These are phyloP conservation scores for Corythoichthys intestinalis DNA, from an alignment of 2,113 vertebrate genomes.

Conservation along the genomic window DNA sequence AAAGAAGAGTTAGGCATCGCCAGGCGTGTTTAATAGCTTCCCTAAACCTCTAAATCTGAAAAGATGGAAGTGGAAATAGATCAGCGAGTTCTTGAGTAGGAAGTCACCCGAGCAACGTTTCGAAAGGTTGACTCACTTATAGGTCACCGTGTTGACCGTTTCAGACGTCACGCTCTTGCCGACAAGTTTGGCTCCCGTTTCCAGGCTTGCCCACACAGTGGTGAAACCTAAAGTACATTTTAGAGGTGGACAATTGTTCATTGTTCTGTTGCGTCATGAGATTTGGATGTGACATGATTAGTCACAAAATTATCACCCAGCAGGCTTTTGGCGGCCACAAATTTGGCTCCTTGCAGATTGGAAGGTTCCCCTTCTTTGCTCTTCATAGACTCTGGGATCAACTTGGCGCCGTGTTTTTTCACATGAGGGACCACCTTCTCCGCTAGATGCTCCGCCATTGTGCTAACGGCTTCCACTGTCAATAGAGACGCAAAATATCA, in stretches of 20 bases:
- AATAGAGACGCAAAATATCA: slow-evolving; percentile 9
- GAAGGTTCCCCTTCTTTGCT: slow-evolving; percentile 79
- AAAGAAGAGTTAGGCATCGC: neutral
- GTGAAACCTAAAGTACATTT: slow-evolving; percentile 77
- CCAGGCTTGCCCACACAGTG: slow-evolving; percentile 89
- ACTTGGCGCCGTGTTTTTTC: slow-evolving; percentile 89
- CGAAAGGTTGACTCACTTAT: slow-evolving; percentile 81
- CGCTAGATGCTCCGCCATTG: slow-evolving; percentile 81
- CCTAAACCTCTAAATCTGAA: slow-evolving; percentile 74
- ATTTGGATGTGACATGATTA: neutral
- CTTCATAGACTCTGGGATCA: slow-evolving; percentile 89
- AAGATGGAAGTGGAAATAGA: slow-evolving; percentile 42
- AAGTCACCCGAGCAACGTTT: neutral
- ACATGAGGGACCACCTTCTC: slow-evolving; percentile 87
- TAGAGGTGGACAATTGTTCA: too few species aligned
- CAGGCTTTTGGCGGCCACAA: slow-evolving; percentile 84
- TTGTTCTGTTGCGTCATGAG: too few species aligned
- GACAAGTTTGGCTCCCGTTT: slow-evolving; percentile 85
- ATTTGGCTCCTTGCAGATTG: slow-evolving; percentile 82
- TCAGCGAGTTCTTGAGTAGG: slow-evolving; percentile 13
- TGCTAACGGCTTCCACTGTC: slow-evolving; percentile 87
- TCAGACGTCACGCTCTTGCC: slow-evolving; percentile 85
- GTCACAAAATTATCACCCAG: slow-evolving; percentile 70
- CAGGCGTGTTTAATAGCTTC: slow-evolving; percentile 58
- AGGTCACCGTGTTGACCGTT: slow-evolving; percentile 84